Evolutionary conservation across 37 sponge, comb jelly and placozoan genomes (phyloP), one percentile per base, ranked within the genome.

Genomic region (Chondrilla cf. caribensis): DNA sequence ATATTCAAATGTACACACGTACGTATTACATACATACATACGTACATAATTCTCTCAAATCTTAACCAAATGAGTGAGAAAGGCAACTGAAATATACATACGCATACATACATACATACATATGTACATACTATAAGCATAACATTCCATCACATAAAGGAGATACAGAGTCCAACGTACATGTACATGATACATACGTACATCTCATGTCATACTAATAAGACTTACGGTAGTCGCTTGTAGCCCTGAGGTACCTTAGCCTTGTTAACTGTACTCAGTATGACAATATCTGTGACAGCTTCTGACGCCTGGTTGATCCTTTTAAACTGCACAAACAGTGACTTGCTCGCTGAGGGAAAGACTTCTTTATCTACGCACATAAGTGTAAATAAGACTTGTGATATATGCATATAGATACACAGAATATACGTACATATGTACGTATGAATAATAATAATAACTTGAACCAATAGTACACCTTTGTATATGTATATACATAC

Each of bases 271-370:
- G 38, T 73, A 43, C 76, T 73, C 19, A 73, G 25, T 21, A 73
- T 73, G 41, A 73, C 44, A 42, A 73, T 22, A 9, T 73, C 76
- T 39, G 76, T 73, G n/a, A 73, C 24, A 0, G 76, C 76, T 24
- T 42, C 25, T 2, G 76, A 43, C 40, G 76, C 76, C 25, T 73
- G 38, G 24, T n/a, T 73, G 76, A 73, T 40, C 76, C 36, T 73
- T n/a, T 42, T 42, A 25, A 73, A 73, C 76, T 73, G 41, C n/a
- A 39, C 76, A 73, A n/a, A 73, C 40, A 73, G 44, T n/a, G 76
- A 73, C 76, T 73, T 73, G 43, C 6, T 73, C 43, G 76, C 41
- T 2, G 40, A 37, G 2, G 76, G 76, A 15, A 73, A 73, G 22
- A 73, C 76, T 25, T 73, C 76, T 40, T 73, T 73, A 11, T 25